Evolutionary conservation across 2,888 invertebrate species (phyloP), one percentile per base, ranked within the genome.

Genomic region (Rhogogaster chlorosoma): DNA sequence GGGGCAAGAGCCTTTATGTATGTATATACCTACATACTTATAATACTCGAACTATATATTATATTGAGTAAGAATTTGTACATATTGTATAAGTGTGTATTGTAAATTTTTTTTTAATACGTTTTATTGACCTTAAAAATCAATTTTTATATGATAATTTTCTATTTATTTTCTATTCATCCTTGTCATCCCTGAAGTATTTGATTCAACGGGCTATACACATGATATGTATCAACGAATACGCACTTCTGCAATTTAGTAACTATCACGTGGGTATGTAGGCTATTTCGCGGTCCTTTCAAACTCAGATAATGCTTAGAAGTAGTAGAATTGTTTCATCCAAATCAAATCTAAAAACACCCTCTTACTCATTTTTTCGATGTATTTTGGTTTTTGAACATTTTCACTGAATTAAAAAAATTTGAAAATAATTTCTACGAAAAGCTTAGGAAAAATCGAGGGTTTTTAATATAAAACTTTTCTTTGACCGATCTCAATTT

Each of bases 41-140:
- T 45, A 32, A 22, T 49, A 45, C 53, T 53, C 32, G 53, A 18
- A 45, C 26, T 77, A 38, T 61, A 38, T 61, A 61, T 38, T 32
- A 80, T 42, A 80, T 38, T 38, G 61, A 80, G 80, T 80, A 36
- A 61, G 36, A 61, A 61, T 38, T 61, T 80, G 80, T 80, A 80
- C 38, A 80, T 80, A 80, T 80, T 80, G 61, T 61, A 22, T 80
- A 26, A 80, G 38, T 80, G 75, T 75, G 36, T 80, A 61, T 57
- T 80, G 80, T 80, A 80, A 61, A 61, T 18, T 26, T 45, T 38
- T 49, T 26, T 38, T 36, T 22, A 61, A 38, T 80, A 38, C 80
- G 77, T 38, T 61, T 57, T 3, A 80, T 80, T 2, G 22, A 61
- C 36, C 2, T 61, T 80, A 80, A 29, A 77, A 77, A 77, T 77